These are phyloP conservation scores for Pangasianodon hypophthalmus DNA, from an alignment of 2,113 vertebrate genomes.

Conservation along the genomic window DNA sequence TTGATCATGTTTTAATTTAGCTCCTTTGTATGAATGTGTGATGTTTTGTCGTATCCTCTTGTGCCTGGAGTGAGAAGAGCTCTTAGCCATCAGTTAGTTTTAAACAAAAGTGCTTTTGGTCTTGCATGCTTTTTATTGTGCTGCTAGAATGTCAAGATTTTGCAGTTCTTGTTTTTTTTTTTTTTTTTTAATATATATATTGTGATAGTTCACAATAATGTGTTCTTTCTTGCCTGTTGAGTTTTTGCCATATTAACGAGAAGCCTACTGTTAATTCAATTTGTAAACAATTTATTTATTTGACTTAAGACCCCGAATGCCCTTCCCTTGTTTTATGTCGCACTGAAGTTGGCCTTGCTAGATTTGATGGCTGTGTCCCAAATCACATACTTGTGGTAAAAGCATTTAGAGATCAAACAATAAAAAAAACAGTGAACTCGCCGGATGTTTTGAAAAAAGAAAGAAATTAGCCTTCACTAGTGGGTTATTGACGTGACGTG, in stretches of 20 bases:
- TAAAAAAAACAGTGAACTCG: not conserved
- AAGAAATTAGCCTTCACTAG: not conserved
- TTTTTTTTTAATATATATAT: not conserved
- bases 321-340: not conserved
- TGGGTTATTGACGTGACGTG: not conserved
- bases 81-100: conserved; percentile 58
- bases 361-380: conserved; percentile 29
- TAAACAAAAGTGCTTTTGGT: conserved; percentile 72
- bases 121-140: conserved; percentile 69
- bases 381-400: not conserved
- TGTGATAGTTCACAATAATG: conserved; percentile 48
- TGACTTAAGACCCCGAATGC: not conserved
- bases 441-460: not conserved
- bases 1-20: not conserved
- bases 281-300: not conserved
- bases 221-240: conserved; percentile 60
- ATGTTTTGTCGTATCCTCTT: conserved; percentile 54
- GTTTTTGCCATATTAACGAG: conserved; percentile 56
- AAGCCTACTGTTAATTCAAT: not conserved
- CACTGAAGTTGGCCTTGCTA: conserved; percentile 53
- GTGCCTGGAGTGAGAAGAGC: conserved; percentile 69
- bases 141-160: conserved; percentile 66
- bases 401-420: not conserved
- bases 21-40: not conserved
- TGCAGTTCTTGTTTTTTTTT: not conserved